Percentiles rank a stretch among this genome's conserved stretches.
Conservation (phyloP, 2,888 invertebrate species). For the Choristoneura rosaceana region DNA sequence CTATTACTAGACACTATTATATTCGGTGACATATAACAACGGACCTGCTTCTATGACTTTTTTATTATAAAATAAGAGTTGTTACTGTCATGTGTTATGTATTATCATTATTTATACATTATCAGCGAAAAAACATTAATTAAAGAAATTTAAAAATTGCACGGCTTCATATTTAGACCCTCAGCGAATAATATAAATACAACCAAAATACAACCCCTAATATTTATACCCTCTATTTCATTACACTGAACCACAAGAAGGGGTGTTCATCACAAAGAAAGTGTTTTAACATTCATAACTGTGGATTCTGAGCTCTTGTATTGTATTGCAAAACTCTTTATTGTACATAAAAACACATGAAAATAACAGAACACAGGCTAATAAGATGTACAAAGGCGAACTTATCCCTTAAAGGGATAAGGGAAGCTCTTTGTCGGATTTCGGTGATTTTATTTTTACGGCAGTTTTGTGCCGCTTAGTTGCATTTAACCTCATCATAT, state of each 20-base stretch:
- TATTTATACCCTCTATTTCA: neutral
- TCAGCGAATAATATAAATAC: too few species aligned
- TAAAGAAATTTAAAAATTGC: neutral
- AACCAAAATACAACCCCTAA: neutral
- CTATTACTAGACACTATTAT: constrained; percentile 41
- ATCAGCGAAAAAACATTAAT: neutral
- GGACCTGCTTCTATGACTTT: constrained; percentile 2
- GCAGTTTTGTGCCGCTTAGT: neutral
- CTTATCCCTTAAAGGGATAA: too few species aligned
- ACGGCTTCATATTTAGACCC: neutral
- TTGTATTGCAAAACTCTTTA: too few species aligned
- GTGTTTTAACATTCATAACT: neutral
- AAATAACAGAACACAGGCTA: too few species aligned
- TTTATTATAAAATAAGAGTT: constrained; percentile 2
- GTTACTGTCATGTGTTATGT: neutral
- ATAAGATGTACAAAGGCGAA: too few species aligned
- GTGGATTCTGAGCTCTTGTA: neutral
- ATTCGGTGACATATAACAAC: constrained; percentile 28
- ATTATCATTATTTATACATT: neutral
- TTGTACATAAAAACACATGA: too few species aligned
- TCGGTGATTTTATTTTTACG: neutral
- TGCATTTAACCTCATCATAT: too few species aligned
- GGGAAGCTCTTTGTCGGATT: neutral
- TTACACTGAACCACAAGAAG: too few species aligned
- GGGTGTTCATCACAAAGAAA: too few species aligned